Base-by-base conservation (phyloP, 2,797 vertebrate genomes). In the Gallinago stenura region DNA sequence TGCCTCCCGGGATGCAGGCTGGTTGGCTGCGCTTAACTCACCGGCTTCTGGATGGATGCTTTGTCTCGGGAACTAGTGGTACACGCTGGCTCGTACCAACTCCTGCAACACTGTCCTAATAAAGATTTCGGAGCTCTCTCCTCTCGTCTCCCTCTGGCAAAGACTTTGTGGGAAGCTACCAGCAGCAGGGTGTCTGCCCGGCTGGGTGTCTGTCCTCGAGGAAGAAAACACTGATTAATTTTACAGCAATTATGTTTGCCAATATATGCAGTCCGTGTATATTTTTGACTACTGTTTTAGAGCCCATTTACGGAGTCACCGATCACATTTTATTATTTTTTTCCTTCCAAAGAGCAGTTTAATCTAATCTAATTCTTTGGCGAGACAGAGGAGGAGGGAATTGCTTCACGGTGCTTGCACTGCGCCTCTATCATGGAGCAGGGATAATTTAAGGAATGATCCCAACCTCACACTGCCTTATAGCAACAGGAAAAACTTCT, bases 371-470 rank as follows among this genome's bases (percentile, higher is more conserved):
- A 95, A 96, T 79, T 86, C 95, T 90, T 83, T 57, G 77, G 31
- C 37, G 54, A 96, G 94, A 94, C 88, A 88, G 76, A 70, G 69
- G 57, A 79, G 80, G 18, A 65, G 76, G 57, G 65, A 83, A 69
- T 91, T 61, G 79, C 85, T 96, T 96, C 91, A 93, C 3, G 26
- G 90, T 65, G 73, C 83, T 93, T 93, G 50, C 72, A 33, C 57
- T 76, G 54, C 54, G 58, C 75, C 58, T 70, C 68, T 71, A 2
- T 83, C 77, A 12, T 18, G 37, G 57, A 86, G 71, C 60, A 88
- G 46, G 54, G 91, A 91, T 96, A 94, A 95, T 91, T 86, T 69
- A 75, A 93, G 72, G 88, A 93, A 84, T 94, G 57, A 30, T 90
- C 73, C n/a, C 81, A 41, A 76, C 33, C 37, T 93, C 90, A 94